phyloP scores from a whole-genome alignment of 2,797 vertebrate genomes.

The Notolabrus celidotus region DNA sequence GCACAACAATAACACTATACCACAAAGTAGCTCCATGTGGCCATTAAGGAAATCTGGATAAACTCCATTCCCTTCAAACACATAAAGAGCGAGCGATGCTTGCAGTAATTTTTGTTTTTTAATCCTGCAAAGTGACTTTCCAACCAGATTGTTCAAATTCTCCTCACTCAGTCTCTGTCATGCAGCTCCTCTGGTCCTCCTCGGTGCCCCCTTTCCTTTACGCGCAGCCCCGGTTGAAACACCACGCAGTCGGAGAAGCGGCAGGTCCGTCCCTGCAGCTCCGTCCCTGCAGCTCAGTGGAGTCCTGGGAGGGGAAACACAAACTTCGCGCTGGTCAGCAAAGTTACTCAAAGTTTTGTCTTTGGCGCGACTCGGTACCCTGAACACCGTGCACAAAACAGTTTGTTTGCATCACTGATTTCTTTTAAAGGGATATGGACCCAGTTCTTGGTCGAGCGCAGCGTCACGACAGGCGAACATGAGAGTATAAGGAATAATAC shows the following conservation, averaged over 20 bases:
- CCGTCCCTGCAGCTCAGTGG: constrained; percentile 29
- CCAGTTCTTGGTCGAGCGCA: constrained; percentile 76
- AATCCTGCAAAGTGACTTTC: constrained; percentile 37
- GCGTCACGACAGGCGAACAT: constrained; percentile 69
- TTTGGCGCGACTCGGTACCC: constrained; percentile 82
- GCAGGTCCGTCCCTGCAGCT: constrained; percentile 28
- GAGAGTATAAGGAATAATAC: constrained; percentile 59
- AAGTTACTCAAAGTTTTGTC: constrained; percentile 83
- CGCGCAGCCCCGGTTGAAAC: constrained; percentile 48
- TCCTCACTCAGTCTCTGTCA: constrained; percentile 61
- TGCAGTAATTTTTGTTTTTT: constrained; percentile 8
- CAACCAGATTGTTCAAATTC: constrained; percentile 35
- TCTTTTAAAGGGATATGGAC: constrained; percentile 83
- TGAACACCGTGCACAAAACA: constrained; percentile 78
- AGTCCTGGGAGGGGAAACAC: constrained; percentile 42
- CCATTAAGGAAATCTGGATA: constrained; percentile 18
- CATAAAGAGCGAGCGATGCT: constrained; percentile 4
- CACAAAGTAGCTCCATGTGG: constrained; percentile 14
- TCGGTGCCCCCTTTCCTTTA: constrained; percentile 34
- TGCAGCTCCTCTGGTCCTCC: constrained; percentile 52
- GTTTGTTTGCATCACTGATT: constrained; percentile 84
- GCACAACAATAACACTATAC: constrained; percentile 19
- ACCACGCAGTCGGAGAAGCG: constrained; percentile 19
- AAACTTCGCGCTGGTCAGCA: constrained; percentile 70
- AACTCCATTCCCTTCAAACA: not conserved